Percentiles rank a stretch among this genome's conserved stretches.
Conservation (phyloP, 2,797 vertebrate species). For the Channa striata region DNA sequence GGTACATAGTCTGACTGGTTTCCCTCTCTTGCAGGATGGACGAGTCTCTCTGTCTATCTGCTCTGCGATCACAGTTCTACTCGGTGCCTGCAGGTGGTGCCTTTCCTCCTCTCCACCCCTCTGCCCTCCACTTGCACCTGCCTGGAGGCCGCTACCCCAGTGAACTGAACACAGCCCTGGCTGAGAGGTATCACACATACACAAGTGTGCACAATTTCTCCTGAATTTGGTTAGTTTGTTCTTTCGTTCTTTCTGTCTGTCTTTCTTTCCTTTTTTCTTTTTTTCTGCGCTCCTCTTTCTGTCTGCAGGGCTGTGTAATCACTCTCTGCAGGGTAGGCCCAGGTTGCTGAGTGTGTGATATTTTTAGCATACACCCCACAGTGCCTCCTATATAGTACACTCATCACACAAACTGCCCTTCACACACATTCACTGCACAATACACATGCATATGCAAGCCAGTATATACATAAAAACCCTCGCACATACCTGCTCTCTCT, state of each 20-base stretch:
- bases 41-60: slow-evolving; percentile 93
- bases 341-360: slow-evolving; percentile 79
- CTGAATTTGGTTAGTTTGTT: too few relatives aligned
- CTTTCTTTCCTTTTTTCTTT: background rate
- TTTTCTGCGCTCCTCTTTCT: background rate
- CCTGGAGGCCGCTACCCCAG: slow-evolving; percentile 91
- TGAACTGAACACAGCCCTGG: slow-evolving; percentile 86
- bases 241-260: background rate
- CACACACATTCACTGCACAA: slow-evolving; percentile 27
- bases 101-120: slow-evolving; percentile 91
- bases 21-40: slow-evolving; percentile 88
- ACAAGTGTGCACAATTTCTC: background rate
- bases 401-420: slow-evolving; percentile 67
- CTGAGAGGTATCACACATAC: slow-evolving; percentile 74
- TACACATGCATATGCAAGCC: slow-evolving; percentile 33
- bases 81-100: slow-evolving; percentile 90
- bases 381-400: slow-evolving; percentile 69
- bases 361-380: slow-evolving; percentile 79
- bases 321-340: slow-evolving; percentile 73
- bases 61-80: slow-evolving; percentile 94
- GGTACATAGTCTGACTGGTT: slow-evolving; percentile 32
- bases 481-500: slow-evolving; percentile 17
- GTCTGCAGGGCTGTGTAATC: slow-evolving; percentile 65
- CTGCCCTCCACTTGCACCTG: slow-evolving; percentile 93
- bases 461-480: slow-evolving; percentile 19